phyloP scores from a whole-genome alignment of 2,888 invertebrate species.

The Thymelicus sylvestris region DNA sequence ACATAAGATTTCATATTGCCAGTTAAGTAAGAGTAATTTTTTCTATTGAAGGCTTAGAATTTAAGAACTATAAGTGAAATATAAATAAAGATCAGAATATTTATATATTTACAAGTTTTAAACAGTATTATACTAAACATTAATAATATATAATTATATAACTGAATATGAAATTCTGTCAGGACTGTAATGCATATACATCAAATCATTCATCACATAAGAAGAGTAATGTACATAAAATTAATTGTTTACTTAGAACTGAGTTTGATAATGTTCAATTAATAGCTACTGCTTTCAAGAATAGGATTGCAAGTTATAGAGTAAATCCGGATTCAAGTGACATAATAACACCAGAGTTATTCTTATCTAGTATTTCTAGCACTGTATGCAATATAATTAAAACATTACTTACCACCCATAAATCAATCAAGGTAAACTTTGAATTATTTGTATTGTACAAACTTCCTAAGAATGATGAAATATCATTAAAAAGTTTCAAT shows the following conservation, averaged over 20 bases:
- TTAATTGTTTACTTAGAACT: conserved; percentile 3
- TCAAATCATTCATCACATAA: conserved; percentile 18
- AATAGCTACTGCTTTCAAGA: conserved; percentile 14
- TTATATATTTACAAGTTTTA: conserved; percentile 3
- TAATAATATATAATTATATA: neutral
- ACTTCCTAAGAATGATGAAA: conserved; percentile 15
- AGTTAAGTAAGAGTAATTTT: too few species aligned
- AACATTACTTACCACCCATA: neutral
- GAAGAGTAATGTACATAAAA: conserved; percentile 9
- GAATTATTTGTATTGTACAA: conserved; percentile 11
- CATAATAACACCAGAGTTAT: conserved; percentile 1
- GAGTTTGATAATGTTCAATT: conserved; percentile 14
- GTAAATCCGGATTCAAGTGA: conserved; percentile 5
- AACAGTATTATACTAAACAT: conserved; percentile 3
- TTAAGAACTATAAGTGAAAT: too few species aligned
- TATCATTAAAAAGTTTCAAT: conserved; percentile 15
- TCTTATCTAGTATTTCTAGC: conserved; percentile 8
- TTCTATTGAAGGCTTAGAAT: too few species aligned
- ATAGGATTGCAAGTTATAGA: conserved; percentile 13
- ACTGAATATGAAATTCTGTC: conserved; percentile 14
- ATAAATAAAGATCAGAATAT: neutral
- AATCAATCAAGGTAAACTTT: conserved; percentile 10
- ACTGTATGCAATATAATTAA: conserved; percentile 8
- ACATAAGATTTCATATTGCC: too few species aligned
- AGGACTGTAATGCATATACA: conserved; percentile 13